Conservation (phyloP, 2,797 vertebrate species). For the Picus viridis region DNA sequence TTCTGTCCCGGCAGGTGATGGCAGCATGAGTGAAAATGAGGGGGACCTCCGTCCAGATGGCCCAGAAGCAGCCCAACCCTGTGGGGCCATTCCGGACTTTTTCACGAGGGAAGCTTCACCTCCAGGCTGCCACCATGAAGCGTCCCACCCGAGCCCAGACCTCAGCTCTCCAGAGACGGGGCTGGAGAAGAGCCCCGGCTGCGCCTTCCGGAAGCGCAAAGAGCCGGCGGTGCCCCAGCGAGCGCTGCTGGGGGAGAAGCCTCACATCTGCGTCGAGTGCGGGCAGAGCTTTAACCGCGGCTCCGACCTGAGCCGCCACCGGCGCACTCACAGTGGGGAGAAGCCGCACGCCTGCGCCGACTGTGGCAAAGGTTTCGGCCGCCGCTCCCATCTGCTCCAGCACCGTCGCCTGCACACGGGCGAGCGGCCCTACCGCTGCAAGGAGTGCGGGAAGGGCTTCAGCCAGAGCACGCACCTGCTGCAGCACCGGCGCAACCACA, state of each 20-base stretch:
- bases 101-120: not conserved
- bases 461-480: conserved; percentile 46
- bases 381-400: conserved; percentile 45
- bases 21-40: conserved; percentile 27
- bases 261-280: conserved; percentile 22
- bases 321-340: conserved; percentile 25
- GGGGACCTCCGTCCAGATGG: not conserved
- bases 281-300: conserved; percentile 43
- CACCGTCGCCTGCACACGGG: conserved; percentile 27
- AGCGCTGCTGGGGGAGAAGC: not conserved
- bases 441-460: conserved; percentile 48
- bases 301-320: conserved; percentile 37
- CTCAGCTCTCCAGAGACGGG: not conserved
- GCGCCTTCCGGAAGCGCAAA: not conserved
- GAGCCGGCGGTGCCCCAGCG: not conserved
- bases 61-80: not conserved
- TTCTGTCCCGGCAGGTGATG: conserved; percentile 17
- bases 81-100: not conserved
- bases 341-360: not conserved
- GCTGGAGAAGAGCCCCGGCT: not conserved
- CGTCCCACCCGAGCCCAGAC: not conserved
- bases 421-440: not conserved
- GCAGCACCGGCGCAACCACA: conserved; percentile 51
- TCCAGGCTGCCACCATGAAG: accelerated
- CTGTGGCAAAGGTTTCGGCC: conserved; percentile 28